Percentiles rank a stretch among this genome's conserved stretches.
Evolutionary conservation across 2,888 invertebrate genomes (phyloP).

Genomic region (Masnerella sp.): DNA sequence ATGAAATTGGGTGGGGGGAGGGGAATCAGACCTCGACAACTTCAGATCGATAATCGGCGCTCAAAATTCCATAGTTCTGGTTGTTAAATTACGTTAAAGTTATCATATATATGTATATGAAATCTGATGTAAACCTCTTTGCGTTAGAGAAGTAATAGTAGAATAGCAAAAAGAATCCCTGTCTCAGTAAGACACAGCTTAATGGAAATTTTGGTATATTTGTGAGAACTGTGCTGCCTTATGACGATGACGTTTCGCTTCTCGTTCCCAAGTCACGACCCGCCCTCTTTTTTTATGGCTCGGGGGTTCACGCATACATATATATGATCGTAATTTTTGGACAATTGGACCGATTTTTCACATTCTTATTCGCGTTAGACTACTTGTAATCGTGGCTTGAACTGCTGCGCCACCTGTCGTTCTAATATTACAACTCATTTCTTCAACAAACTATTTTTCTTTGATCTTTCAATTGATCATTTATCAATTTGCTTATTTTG

Average conservation of each 20-base stretch:
- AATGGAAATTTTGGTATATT: constrained; percentile 45
- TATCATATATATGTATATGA: constrained; percentile 66
- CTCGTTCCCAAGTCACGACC: constrained; percentile 17
- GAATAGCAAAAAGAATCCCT: constrained; percentile 14
- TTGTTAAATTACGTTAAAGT: constrained; percentile 46
- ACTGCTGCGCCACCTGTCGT: constrained; percentile 17
- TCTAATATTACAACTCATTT: no score
- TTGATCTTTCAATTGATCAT: no score
- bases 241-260: constrained; percentile 48
- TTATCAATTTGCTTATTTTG: no score
- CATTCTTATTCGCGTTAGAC: constrained; percentile 1
- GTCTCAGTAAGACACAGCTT: constrained; percentile 28
- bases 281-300: constrained; percentile 38
- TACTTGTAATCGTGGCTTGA: no score
- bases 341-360: constrained; percentile 33
- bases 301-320: constrained; percentile 55
- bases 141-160: constrained; percentile 6
- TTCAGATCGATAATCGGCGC: constrained; percentile 7
- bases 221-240: constrained; percentile 47
- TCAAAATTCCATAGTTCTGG: constrained; percentile 42
- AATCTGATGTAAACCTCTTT: constrained; percentile 76
- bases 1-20: constrained; percentile 13
- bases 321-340: constrained; percentile 58
- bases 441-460: no score
- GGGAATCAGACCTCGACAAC: constrained; percentile 4